Evolutionary conservation across 2,888 invertebrate species (phyloP).

Genomic region (Ischnus inquisitorius): DNA sequence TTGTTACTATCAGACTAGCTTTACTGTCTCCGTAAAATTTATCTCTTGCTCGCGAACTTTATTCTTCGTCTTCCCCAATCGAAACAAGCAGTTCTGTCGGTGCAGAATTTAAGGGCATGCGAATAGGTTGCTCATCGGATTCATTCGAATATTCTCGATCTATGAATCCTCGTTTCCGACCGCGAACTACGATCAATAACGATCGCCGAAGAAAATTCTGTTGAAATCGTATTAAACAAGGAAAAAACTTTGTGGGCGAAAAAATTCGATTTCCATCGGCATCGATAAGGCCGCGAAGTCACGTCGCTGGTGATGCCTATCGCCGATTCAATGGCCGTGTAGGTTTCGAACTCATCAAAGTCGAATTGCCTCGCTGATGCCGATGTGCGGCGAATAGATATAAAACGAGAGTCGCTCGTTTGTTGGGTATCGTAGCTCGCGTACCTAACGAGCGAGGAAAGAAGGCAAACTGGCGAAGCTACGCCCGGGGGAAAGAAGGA

Average conservation of each 20-base stretch:
- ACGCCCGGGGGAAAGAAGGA: neutral
- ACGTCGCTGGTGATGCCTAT: neutral
- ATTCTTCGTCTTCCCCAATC: neutral
- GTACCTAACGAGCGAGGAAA: constrained; percentile 51
- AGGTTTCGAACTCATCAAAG: constrained; percentile 58
- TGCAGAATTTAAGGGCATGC: neutral
- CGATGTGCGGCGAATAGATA: constrained; percentile 19
- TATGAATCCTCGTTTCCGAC: neutral
- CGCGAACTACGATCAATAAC: too few species aligned
- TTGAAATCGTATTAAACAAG: too few species aligned
- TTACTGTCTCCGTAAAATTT: constrained; percentile 60
- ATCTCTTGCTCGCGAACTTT: constrained; percentile 18
- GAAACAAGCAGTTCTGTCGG: neutral
- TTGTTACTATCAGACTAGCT: constrained; percentile 52
- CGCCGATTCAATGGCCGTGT: constrained; percentile 17
- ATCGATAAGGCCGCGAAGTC: neutral
- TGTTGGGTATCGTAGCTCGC: neutral
- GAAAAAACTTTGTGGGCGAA: neutral
- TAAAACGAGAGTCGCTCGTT: constrained; percentile 39
- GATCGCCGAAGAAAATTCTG: too few species aligned
- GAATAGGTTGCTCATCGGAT: too few species aligned
- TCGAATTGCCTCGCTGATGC: constrained; percentile 35
- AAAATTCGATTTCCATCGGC: constrained; percentile 3
- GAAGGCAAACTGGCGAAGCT: constrained; percentile 1
- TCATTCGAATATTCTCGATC: too few species aligned